A percentile compares a stretch with the other conserved stretches of the same genome.
phyloP scores from a whole-genome alignment of 2,888 invertebrate species.

The Heliothis peltigera region DNA sequence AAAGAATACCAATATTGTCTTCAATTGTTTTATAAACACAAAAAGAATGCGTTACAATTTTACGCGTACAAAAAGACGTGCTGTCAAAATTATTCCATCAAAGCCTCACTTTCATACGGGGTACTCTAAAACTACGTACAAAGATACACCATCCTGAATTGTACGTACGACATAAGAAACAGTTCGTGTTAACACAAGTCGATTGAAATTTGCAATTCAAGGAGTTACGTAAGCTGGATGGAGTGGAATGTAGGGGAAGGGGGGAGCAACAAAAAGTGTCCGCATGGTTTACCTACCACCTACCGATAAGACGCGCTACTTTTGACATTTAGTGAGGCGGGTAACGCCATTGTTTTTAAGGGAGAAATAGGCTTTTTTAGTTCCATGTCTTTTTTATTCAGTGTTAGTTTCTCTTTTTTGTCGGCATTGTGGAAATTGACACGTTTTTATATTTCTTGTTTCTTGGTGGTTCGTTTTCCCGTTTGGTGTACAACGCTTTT shows the following conservation, averaged over 20 bases:
- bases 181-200: slow-evolving; percentile 60
- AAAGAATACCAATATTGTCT: too few species aligned
- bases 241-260: slow-evolving; percentile 48
- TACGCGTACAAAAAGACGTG: background rate
- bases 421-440: background rate
- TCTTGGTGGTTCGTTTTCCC: background rate
- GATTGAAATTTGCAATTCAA: slow-evolving; percentile 80
- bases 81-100: background rate
- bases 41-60: too few species aligned
- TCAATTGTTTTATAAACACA: too few species aligned
- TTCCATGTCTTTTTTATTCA: slow-evolving; percentile 22
- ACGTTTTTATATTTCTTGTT: background rate
- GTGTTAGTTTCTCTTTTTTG: slow-evolving; percentile 4
- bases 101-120: slow-evolving; percentile 1
- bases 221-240: slow-evolving; percentile 62
- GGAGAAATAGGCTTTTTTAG: slow-evolving; percentile 23
- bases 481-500: background rate
- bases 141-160: slow-evolving; percentile 32
- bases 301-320: slow-evolving; percentile 52
- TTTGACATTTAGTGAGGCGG: slow-evolving; percentile 59
- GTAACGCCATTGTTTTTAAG: slow-evolving; percentile 56
- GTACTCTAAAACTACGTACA: slow-evolving; percentile 15
- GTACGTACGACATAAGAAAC: slow-evolving; percentile 56
- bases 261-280: slow-evolving; percentile 62
- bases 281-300: slow-evolving; percentile 39